Evolutionary conservation across 2,797 vertebrate species (phyloP).

Genomic region (Tympanoctomys barrerae): DNA sequence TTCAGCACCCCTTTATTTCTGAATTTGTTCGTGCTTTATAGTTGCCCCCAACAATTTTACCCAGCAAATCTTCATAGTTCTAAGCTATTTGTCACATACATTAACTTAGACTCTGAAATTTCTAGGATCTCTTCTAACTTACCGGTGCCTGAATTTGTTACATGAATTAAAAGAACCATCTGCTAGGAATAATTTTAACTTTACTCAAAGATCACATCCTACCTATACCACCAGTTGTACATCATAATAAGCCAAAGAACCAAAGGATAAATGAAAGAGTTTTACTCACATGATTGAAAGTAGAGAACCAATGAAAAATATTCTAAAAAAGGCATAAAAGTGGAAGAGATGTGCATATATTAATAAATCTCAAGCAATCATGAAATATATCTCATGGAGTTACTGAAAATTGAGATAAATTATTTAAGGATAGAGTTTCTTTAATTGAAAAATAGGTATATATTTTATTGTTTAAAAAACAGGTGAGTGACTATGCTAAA

Average conservation of each 20-base stretch:
- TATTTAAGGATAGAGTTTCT: neutral
- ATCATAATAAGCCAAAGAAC: neutral
- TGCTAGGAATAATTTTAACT: neutral
- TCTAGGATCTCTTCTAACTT: neutral
- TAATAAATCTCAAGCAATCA: neutral
- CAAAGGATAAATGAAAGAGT: neutral
- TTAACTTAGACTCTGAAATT: neutral
- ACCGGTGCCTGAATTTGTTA: neutral
- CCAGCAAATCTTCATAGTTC: neutral
- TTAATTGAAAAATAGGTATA: neutral
- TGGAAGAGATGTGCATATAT: neutral
- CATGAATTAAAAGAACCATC: neutral
- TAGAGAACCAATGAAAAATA: slow-evolving; percentile 13
- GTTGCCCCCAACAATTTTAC: neutral
- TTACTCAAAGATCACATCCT: neutral
- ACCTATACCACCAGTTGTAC: slow-evolving; percentile 6
- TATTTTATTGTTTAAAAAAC: neutral
- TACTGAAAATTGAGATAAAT: neutral
- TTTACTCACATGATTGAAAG: neutral
- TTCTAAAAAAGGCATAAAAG: neutral
- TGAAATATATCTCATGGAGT: neutral
- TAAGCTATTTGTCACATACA: neutral
- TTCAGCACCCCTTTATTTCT: neutral
- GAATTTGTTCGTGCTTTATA: neutral
- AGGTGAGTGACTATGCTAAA: neutral